Evolutionary conservation across 2,113 vertebrate genomes (phyloP).

Genomic region (Apistogramma diplotaenia): DNA sequence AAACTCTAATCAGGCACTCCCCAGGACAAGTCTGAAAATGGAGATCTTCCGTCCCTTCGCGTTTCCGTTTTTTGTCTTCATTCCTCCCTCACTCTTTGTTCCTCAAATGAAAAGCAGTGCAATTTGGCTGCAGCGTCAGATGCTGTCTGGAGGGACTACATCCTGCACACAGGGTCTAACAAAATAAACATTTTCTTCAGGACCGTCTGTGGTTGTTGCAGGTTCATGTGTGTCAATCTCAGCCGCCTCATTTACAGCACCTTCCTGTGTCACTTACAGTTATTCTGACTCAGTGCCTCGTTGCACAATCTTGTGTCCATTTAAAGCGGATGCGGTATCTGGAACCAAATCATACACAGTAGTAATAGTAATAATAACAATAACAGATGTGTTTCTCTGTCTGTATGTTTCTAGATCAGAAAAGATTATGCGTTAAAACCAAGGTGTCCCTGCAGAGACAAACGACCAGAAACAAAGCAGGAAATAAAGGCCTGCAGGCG

Average conservation of each 20-base stretch:
- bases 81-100: slow-evolving; percentile 21
- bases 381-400: not conserved
- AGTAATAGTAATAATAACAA: not conserved
- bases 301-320: not conserved
- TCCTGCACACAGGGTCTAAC: slow-evolving; percentile 24
- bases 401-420: not conserved
- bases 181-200: slow-evolving; percentile 1
- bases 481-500: not conserved
- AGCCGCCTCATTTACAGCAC: not conserved
- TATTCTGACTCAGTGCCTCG: not conserved
- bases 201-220: not conserved
- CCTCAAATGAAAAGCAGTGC: not conserved
- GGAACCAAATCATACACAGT: not conserved
- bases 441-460: not conserved
- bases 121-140: slow-evolving; percentile 18
- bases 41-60: slow-evolving; percentile 16
- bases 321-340: not conserved
- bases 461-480: not conserved
- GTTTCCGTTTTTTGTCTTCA: slow-evolving; percentile 16
- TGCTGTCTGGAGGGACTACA: not conserved
- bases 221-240: not conserved
- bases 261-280: not conserved
- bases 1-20: slow-evolving; percentile 36
- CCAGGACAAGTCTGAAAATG: not conserved
- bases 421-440: not conserved